A percentile compares a stretch with the other conserved stretches of the same genome.
These are phyloP conservation scores for Drosophila kanapiae DNA, from an alignment of 1,140 invertebrate species.

Conservation along the genomic window DNA sequence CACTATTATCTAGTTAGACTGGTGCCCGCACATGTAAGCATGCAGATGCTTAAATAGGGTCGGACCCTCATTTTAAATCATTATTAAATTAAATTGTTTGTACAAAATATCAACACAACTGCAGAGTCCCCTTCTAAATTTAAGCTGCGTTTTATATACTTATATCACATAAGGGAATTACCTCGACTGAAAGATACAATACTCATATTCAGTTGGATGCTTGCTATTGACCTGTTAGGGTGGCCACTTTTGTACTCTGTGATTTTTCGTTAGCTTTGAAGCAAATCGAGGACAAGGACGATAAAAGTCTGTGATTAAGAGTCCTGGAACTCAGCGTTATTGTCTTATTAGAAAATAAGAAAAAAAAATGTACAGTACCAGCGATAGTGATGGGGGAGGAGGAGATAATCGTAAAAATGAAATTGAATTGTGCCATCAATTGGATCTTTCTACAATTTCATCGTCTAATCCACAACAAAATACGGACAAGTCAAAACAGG, in stretches of 20 bases:
- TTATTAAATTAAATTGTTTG: conserved; percentile 81
- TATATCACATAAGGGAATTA: conserved; percentile 16
- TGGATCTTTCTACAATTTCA: conserved; percentile 13
- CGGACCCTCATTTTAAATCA: conserved; percentile 68
- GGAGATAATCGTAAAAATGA: conserved; percentile 53
- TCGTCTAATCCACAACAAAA: conserved; percentile 14
- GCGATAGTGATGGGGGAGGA: conserved; percentile 54
- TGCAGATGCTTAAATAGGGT: conserved; percentile 2
- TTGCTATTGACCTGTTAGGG: conserved; percentile 50
- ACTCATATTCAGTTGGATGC: conserved; percentile 56
- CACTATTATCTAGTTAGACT: conserved; percentile 1
- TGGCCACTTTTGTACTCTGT: conserved; percentile 17
- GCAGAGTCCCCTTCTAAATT: conserved; percentile 13
- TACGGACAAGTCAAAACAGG: conserved; percentile 40
- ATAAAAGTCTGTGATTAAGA: not conserved
- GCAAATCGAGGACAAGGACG: not conserved
- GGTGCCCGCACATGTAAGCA: conserved; percentile 9
- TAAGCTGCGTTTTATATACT: conserved; percentile 46
- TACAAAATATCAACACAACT: conserved; percentile 51
- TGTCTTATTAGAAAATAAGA: not conserved
- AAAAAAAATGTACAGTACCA: conserved; percentile 60
- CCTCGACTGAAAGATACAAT: conserved; percentile 13
- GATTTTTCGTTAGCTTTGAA: not conserved
- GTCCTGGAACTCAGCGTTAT: conserved; percentile 1
- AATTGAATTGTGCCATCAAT: conserved; percentile 68